Evolutionary conservation across 2,113 vertebrate species (phyloP).

Genomic region (Rana temporaria): DNA sequence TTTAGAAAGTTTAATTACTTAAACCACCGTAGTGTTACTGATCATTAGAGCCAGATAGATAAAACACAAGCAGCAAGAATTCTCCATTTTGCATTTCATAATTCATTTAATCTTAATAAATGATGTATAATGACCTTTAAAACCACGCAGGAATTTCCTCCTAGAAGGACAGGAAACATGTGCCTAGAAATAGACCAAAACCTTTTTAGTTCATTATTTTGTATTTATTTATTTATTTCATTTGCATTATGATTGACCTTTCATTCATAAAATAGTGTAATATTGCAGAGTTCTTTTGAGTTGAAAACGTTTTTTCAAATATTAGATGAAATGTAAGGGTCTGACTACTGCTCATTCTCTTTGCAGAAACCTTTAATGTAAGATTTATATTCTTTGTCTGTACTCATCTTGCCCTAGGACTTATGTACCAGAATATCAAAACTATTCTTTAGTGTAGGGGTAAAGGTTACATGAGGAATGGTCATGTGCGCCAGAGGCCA

Average conservation of each 20-base stretch:
- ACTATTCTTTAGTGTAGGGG: too few relatives aligned
- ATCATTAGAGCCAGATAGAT: slow-evolving; percentile 23
- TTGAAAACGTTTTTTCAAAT: too few relatives aligned
- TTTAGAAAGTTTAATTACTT: background rate
- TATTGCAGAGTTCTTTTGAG: too few relatives aligned
- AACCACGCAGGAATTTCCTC: slow-evolving; percentile 29
- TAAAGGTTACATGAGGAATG: too few relatives aligned
- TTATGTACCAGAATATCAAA: too few relatives aligned
- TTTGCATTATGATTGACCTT: background rate
- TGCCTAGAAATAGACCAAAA: background rate
- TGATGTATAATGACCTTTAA: slow-evolving; percentile 44
- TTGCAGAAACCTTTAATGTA: too few relatives aligned
- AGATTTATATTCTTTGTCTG: too few relatives aligned
- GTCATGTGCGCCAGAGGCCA: too few relatives aligned
- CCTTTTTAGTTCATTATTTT: background rate
- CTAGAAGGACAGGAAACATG: slow-evolving; percentile 25
- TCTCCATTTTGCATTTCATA: slow-evolving; percentile 25
- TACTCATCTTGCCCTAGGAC: too few relatives aligned
- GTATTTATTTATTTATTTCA: background rate
- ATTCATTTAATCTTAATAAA: slow-evolving; percentile 47
- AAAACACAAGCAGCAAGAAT: slow-evolving; percentile 34
- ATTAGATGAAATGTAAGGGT: too few relatives aligned
- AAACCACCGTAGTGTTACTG: background rate
- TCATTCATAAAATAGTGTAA: background rate
- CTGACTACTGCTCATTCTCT: too few relatives aligned